A percentile compares a stretch with the other conserved stretches of the same genome.
Evolutionary conservation across 2,797 vertebrate species (phyloP).

Genomic region (Apogon talboti): DNA sequence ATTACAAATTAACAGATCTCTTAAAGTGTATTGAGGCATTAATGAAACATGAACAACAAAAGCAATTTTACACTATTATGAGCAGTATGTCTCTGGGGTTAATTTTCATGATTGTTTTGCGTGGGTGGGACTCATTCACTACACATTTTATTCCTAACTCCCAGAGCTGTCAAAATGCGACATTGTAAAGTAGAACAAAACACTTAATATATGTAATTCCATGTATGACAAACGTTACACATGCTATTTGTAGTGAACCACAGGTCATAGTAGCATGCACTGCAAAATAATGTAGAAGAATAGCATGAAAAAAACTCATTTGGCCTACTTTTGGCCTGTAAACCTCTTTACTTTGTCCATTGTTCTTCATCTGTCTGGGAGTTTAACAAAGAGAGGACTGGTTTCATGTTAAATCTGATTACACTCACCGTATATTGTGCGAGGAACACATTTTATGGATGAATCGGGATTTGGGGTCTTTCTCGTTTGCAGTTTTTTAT

Average conservation of each 20-base stretch:
- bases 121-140: not conserved
- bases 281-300: not conserved
- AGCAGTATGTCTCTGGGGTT: not conserved
- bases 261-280: not conserved
- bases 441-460: slow-evolving; percentile 62
- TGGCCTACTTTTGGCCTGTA: not conserved
- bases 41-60: too few species aligned
- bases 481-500: slow-evolving; percentile 76
- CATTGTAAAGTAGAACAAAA: not conserved
- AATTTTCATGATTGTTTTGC: slow-evolving; percentile 3
- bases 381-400: slow-evolving; percentile 2
- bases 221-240: not conserved
- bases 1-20: not conserved
- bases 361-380: slow-evolving; percentile 1
- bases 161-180: not conserved
- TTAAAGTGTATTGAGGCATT: too few species aligned
- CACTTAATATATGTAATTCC: not conserved
- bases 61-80: not conserved
- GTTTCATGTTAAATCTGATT: slow-evolving; percentile 45
- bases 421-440: slow-evolving; percentile 17
- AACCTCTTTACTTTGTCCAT: not conserved
- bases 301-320: not conserved
- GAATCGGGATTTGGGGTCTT: slow-evolving; percentile 52
- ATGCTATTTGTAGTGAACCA: not conserved
- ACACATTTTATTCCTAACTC: not conserved